Percentiles rank a stretch among this genome's conserved stretches.
Conservation (phyloP, 2,113 vertebrate genomes). For the Piaya cayana region DNA sequence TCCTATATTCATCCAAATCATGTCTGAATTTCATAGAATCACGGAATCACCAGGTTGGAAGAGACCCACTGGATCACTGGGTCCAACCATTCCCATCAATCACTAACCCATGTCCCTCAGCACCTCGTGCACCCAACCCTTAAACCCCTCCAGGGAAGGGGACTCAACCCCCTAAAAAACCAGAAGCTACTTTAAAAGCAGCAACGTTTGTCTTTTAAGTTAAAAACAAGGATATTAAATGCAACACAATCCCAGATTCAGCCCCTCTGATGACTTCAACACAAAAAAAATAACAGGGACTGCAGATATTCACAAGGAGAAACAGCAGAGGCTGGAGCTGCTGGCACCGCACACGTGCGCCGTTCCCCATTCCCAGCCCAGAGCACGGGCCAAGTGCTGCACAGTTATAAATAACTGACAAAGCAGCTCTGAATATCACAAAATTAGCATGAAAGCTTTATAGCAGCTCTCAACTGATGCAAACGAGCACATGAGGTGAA, state of each 20-base stretch:
- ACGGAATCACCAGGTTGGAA: too few relatives aligned
- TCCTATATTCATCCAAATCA: background rate
- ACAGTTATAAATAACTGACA: background rate
- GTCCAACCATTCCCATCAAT: too few relatives aligned
- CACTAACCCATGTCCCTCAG: too few relatives aligned
- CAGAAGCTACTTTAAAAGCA: background rate
- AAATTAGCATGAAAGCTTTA: background rate
- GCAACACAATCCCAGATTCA: background rate
- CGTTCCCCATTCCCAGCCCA: fast-evolving
- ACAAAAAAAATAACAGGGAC: background rate
- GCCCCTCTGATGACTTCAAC: background rate
- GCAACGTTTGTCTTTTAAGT: background rate
- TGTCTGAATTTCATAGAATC: fast-evolving
- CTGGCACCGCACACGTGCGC: fast-evolving
- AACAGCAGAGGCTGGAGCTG: background rate
- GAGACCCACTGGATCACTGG: too few relatives aligned
- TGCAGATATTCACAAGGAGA: background rate
- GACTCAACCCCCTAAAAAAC: background rate
- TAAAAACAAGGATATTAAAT: background rate
- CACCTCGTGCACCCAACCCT: too few relatives aligned
- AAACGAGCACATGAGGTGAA: fast-evolving
- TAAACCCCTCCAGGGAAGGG: too few relatives aligned
- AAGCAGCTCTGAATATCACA: fast-evolving
- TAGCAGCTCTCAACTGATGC: fast-evolving
- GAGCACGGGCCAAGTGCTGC: fast-evolving